Evolutionary conservation across 2,113 vertebrate genomes (phyloP), one percentile per base, ranked within the genome.

Genomic region (Paedocypris sp.): DNA sequence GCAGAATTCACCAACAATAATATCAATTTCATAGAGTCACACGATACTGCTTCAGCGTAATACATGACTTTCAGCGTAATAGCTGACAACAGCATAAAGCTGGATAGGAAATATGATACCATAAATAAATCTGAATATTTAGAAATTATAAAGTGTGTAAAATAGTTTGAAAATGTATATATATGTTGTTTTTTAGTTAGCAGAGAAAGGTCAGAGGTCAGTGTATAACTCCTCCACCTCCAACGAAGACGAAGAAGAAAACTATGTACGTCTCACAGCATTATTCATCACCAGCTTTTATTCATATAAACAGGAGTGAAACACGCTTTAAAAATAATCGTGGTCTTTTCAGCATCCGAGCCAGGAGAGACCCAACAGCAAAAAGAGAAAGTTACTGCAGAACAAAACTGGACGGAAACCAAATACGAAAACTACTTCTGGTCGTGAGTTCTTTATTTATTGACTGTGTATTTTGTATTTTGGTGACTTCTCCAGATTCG

Each of bases 351-450:
- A 58, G 63, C 32, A 48, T 36, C 45, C 28, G 10, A 16, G n/a
- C 39, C 52, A 6, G 7, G 36, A 42, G 25, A 66, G 29, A 18
- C 28, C 10, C 2, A 56, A 6, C 18, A 52, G 36, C 5, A 66
- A 19, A 18, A 66, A 67, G 16, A 23, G 29, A 12, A 42, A 47
- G 38, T 53, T 41, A 8, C 28, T 7, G n/a, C 32, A 47, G 12
- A 60, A 29, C 6, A n/a, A n/a, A n/a, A n/a, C n/a, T n/a, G 43
- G 35, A 15, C 42, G 47, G 5, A 62, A 45, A 42, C 51, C 52
- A 16, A 74, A 68, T 29, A 62, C 65, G 23, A 74, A 71, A 50
- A 60, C 70, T 28, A 63, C 33, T 12, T 62, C 68, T 28, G 52
- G 46, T n/a, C n/a, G n/a, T n/a, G n/a, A n/a, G n/a, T n/a, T n/a